Evolutionary conservation across 1,140 invertebrate genomes (phyloP).

Genomic region (Solenopsis invicta): DNA sequence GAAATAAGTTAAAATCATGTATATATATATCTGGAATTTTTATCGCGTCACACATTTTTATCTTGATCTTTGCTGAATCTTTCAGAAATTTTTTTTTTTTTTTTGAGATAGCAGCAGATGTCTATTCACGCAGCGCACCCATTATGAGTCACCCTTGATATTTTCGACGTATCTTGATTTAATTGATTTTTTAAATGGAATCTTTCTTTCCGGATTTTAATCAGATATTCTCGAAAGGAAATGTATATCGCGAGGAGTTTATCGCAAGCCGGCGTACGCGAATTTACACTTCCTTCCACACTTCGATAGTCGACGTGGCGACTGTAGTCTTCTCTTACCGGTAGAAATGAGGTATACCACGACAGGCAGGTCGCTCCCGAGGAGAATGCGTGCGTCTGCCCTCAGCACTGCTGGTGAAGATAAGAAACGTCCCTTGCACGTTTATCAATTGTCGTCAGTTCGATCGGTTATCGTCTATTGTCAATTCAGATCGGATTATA

Average conservation of each 20-base stretch:
- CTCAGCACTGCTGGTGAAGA: not conserved
- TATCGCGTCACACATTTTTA: not conserved
- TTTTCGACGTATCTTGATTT: not conserved
- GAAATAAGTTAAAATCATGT: not conserved
- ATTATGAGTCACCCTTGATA: not conserved
- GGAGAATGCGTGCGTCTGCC: not conserved
- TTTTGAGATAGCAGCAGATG: not conserved
- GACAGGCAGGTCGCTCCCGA: not conserved
- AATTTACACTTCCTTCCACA: not conserved
- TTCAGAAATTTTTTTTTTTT: not conserved
- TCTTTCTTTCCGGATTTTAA: not conserved
- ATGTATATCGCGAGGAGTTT: not conserved
- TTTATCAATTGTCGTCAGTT: not conserved
- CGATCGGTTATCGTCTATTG: slow-evolving; percentile 12
- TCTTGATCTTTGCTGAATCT: not conserved
- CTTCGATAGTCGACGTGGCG: slow-evolving; percentile 53
- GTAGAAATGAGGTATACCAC: not conserved
- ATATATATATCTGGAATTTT: not conserved
- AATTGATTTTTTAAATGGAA: not conserved
- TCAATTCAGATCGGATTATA: not conserved
- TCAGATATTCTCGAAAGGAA: not conserved
- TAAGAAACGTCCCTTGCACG: not conserved
- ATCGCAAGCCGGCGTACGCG: not conserved
- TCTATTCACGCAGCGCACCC: not conserved
- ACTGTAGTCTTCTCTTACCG: slow-evolving; percentile 22